phyloP scores from a whole-genome alignment of 2,797 vertebrate species.

The Euthynnus affinis region DNA sequence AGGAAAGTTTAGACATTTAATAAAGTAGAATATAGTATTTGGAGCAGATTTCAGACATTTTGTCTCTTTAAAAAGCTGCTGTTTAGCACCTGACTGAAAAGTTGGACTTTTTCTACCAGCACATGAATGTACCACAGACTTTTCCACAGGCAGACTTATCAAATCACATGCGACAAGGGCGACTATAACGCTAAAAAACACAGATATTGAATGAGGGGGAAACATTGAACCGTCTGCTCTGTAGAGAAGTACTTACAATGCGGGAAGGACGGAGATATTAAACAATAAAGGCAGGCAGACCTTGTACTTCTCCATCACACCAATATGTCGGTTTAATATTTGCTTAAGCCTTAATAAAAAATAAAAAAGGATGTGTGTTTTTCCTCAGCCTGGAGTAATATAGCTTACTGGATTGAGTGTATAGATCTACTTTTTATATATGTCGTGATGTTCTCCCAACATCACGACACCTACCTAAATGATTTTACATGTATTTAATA shows the following conservation, averaged over 20 bases:
- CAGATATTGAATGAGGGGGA: not conserved
- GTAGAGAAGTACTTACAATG: not conserved
- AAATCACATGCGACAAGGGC: not conserved
- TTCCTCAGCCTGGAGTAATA: not conserved
- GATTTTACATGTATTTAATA: too few relatives aligned
- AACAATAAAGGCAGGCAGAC: slow-evolving; percentile 18
- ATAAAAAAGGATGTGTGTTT: not conserved
- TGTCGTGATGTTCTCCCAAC: too few relatives aligned
- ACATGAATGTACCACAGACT: not conserved
- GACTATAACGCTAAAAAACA: not conserved
- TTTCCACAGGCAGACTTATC: not conserved
- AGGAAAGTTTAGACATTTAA: too few relatives aligned
- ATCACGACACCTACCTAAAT: not conserved
- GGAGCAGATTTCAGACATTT: too few relatives aligned
- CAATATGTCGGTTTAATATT: slow-evolving; percentile 7
- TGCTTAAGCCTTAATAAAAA: slow-evolving; percentile 20
- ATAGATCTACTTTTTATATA: too few relatives aligned
- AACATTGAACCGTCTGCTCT: not conserved
- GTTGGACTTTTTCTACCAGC: not conserved
- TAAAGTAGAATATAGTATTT: too few relatives aligned
- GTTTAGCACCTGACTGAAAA: not conserved
- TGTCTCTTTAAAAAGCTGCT: too few relatives aligned
- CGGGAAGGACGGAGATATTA: not conserved
- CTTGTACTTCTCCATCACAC: slow-evolving; percentile 12
- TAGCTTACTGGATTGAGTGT: not conserved